A percentile compares a stretch with the other conserved stretches of the same genome.
These are phyloP conservation scores for Macropus fuliginosus DNA, from an alignment of 2,797 vertebrate genomes.

Conservation along the genomic window DNA sequence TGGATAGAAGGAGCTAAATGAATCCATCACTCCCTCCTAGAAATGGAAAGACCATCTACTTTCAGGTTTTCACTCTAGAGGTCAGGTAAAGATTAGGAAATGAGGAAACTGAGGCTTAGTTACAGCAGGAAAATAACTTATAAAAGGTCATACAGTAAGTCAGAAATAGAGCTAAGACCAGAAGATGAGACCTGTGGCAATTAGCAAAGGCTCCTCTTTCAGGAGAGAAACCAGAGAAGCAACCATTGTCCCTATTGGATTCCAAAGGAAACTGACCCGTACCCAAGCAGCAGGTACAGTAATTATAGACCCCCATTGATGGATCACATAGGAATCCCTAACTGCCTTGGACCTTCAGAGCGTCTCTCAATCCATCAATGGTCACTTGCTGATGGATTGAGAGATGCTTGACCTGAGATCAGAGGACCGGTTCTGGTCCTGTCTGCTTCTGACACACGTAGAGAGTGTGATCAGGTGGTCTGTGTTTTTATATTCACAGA, in stretches of 20 bases:
- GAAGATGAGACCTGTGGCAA: not conserved
- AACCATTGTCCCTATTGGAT: not conserved
- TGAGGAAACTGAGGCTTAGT: not conserved
- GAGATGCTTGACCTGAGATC: not conserved
- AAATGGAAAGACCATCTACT: not conserved
- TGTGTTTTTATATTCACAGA: not conserved
- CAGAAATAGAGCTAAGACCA: not conserved
- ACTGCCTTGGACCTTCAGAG: not conserved
- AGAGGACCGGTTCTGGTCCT: not conserved
- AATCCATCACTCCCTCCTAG: not conserved
- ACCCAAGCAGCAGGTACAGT: not conserved
- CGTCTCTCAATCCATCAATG: not conserved
- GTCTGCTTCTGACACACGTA: not conserved
- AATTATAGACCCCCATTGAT: not conserved
- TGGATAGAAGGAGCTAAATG: not conserved
- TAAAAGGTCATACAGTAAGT: not conserved
- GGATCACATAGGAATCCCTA: not conserved
- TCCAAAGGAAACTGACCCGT: not conserved
- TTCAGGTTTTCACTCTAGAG: not conserved
- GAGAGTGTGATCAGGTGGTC: not conserved
- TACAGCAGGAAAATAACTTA: not conserved
- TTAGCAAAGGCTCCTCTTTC: not conserved
- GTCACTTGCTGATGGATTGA: too few species aligned
- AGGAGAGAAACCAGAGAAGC: not conserved
- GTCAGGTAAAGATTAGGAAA: not conserved